These are phyloP conservation scores for Rhinopithecus roxellana DNA, from an alignment of 2,113 vertebrate species.

Conservation along the genomic window DNA sequence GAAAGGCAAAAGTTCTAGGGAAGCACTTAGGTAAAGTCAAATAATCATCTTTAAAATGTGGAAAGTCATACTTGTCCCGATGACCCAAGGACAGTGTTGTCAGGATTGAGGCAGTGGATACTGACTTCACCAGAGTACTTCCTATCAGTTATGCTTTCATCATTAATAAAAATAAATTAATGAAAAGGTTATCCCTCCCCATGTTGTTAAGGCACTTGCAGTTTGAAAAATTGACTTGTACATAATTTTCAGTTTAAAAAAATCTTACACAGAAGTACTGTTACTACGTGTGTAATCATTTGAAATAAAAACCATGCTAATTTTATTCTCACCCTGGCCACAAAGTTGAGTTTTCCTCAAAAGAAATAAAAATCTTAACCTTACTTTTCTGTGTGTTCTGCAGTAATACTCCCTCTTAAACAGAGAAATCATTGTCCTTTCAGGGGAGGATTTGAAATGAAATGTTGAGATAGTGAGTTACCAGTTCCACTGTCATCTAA, in stretches of 20 bases:
- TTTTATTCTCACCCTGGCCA: background rate
- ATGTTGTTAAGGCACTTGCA: background rate
- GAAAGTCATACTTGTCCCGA: background rate
- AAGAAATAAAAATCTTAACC: background rate
- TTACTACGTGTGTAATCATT: background rate
- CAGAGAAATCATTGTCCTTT: background rate
- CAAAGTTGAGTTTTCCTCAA: conserved; percentile 9
- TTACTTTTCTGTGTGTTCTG: background rate
- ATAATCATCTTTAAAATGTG: background rate
- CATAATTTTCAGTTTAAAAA: conserved; percentile 24
- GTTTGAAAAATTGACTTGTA: background rate
- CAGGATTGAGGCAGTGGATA: background rate
- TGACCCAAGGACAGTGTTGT: background rate
- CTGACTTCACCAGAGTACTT: background rate
- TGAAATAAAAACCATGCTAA: background rate
- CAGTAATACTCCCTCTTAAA: background rate
- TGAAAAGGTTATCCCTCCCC: background rate
- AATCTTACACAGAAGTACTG: background rate
- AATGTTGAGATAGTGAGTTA: background rate
- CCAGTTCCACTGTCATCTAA: background rate
- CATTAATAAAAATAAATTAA: background rate
- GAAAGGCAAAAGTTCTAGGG: background rate
- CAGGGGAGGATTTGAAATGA: background rate
- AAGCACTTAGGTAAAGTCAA: background rate
- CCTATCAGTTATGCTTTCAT: background rate